Conservation (phyloP, 2,797 vertebrate species). For the Kryptolebias ocellatus region DNA sequence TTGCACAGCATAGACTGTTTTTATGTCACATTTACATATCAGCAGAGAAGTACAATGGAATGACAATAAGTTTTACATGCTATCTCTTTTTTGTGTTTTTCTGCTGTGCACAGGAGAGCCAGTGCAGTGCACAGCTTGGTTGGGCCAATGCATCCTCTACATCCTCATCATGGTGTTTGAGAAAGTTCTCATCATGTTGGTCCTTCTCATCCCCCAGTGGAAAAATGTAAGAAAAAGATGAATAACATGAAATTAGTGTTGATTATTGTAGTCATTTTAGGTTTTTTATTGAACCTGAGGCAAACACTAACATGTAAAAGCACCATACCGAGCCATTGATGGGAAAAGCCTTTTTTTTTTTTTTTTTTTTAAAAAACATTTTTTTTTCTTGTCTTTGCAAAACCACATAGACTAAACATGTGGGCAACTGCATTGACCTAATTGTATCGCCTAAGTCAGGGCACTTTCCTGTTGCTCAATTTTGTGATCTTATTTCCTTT, state of each 20-base stretch:
- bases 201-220: slow-evolving; percentile 96
- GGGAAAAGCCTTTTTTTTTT: too few relatives aligned
- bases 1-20: neutral
- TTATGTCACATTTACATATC: slow-evolving; percentile 1
- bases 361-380: too few relatives aligned
- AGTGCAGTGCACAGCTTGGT: slow-evolving; percentile 92
- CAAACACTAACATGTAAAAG: too few relatives aligned
- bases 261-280: neutral
- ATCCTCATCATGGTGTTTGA: slow-evolving; percentile 98
- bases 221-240: slow-evolving; percentile 86
- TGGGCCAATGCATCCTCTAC: slow-evolving; percentile 95
- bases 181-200: slow-evolving; percentile 94
- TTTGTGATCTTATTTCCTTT: too few relatives aligned
- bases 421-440: too few relatives aligned
- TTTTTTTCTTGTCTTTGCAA: too few relatives aligned
- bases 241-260: neutral
- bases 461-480: too few relatives aligned
- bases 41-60: slow-evolving; percentile 19
- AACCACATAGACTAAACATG: too few relatives aligned
- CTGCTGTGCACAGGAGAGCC: slow-evolving; percentile 87
- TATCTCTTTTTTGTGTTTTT: neutral
- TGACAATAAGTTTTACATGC: neutral
- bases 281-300: too few relatives aligned
- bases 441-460: too few relatives aligned
- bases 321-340: too few relatives aligned